These are phyloP conservation scores for Thereuonema tuberculata DNA, from an alignment of 1,140 invertebrate genomes.

Conservation along the genomic window DNA sequence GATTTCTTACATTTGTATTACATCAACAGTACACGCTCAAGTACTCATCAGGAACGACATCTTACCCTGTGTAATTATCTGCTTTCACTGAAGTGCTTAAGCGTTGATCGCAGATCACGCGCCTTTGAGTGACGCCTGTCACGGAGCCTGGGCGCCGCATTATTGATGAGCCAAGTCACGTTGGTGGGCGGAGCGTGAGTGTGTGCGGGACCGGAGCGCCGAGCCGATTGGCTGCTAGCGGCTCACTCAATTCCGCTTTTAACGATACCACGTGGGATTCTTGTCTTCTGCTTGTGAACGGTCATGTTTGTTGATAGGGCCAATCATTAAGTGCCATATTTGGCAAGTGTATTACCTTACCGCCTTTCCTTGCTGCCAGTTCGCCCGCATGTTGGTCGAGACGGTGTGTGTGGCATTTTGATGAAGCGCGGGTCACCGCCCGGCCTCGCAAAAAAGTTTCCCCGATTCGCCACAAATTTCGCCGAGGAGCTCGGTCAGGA, in stretches of 20 bases:
- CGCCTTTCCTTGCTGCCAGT: constrained; percentile 15
- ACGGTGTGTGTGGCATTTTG: background rate
- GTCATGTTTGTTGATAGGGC: constrained; percentile 27
- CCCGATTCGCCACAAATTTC: background rate
- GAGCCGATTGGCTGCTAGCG: background rate
- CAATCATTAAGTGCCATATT: constrained; percentile 27
- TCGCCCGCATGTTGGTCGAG: background rate
- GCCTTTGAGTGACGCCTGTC: constrained; percentile 20
- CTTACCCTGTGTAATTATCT: constrained; percentile 21
- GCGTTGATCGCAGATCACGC: constrained; percentile 15
- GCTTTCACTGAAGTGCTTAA: constrained; percentile 11
- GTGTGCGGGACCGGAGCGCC: constrained; percentile 2
- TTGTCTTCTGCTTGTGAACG: constrained; percentile 17
- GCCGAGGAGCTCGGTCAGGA: background rate
- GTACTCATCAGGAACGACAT: constrained; percentile 19
- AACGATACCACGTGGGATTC: constrained; percentile 25
- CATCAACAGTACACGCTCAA: constrained; percentile 21
- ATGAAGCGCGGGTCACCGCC: constrained; percentile 2
- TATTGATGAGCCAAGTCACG: constrained; percentile 1
- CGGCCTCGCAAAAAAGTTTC: background rate
- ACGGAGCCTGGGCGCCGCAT: constrained; percentile 8
- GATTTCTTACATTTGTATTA: constrained; percentile 20
- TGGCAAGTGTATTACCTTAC: constrained; percentile 24
- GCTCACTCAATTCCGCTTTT: constrained; percentile 9
- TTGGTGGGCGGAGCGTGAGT: constrained; percentile 14